Evolutionary conservation across 2,797 vertebrate genomes (phyloP).

Genomic region (Danio jaintianensis): DNA sequence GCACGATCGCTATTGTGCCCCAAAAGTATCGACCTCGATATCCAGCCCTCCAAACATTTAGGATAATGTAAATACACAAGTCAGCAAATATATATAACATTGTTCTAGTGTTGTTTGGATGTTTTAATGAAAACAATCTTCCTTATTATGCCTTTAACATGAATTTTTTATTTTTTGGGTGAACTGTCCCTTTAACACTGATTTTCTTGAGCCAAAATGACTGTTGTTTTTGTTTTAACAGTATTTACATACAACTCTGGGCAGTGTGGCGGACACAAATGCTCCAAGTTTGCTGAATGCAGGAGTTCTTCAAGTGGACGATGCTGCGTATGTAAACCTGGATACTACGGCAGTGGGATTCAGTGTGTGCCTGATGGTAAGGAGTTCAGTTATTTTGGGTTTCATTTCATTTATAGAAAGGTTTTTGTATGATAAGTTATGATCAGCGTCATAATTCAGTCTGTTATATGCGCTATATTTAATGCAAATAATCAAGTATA

Average conservation of each 20-base stretch:
- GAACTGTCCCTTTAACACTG: too few relatives aligned
- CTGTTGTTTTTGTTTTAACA: not conserved
- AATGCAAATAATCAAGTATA: not conserved
- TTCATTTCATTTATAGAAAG: not conserved
- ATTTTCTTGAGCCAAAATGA: not conserved
- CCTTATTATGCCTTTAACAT: too few relatives aligned
- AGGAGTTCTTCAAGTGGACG: constrained; percentile 85
- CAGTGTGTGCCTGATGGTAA: constrained; percentile 94
- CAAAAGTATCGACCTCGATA: too few relatives aligned
- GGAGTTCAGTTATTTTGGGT: not conserved
- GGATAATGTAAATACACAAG: too few relatives aligned
- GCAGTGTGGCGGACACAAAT: constrained; percentile 78
- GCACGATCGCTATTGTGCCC: too few relatives aligned
- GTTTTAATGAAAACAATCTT: too few relatives aligned
- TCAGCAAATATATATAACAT: too few relatives aligned
- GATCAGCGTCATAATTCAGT: not conserved
- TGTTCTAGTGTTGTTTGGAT: too few relatives aligned
- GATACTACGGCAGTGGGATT: constrained; percentile 92
- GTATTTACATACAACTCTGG: constrained; percentile 30
- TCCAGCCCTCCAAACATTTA: too few relatives aligned
- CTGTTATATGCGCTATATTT: not conserved
- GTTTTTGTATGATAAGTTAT: not conserved
- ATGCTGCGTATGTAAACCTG: constrained; percentile 90
- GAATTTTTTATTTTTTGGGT: too few relatives aligned
- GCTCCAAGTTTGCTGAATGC: constrained; percentile 90